Evolutionary conservation across 2,888 invertebrate genomes (phyloP).

Genomic region (Panopea generosa): DNA sequence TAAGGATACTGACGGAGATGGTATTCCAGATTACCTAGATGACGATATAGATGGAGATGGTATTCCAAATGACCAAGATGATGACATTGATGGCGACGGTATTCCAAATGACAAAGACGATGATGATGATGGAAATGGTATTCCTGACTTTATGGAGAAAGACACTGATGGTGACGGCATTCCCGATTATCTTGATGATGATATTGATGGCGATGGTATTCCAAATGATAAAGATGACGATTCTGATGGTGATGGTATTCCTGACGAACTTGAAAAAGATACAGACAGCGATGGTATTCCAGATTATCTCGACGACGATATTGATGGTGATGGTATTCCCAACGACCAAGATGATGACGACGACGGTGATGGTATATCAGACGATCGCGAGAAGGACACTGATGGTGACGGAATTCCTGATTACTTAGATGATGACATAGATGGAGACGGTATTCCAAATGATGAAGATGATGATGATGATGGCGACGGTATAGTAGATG

Average conservation of each 20-base stretch:
- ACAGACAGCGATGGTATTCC: constrained; percentile 74
- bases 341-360: constrained; percentile 76
- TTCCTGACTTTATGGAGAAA: constrained; percentile 77
- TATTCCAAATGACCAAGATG: constrained; percentile 76
- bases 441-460: too few relatives aligned
- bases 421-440: too few relatives aligned
- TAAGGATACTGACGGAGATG: constrained; percentile 82
- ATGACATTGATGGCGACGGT: constrained; percentile 80
- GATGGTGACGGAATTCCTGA: too few relatives aligned
- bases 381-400: too few relatives aligned
- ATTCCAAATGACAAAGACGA: constrained; percentile 73
- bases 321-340: constrained; percentile 79
- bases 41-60: constrained; percentile 79
- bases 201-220: constrained; percentile 81
- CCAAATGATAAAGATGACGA: constrained; percentile 77
- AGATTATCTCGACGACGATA: constrained; percentile 75
- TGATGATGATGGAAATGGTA: constrained; percentile 78
- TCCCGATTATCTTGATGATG: constrained; percentile 64
- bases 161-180: constrained; percentile 76
- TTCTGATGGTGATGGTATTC: constrained; percentile 77
- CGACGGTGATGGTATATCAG: constrained; percentile 79
- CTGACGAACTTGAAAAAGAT: constrained; percentile 3
- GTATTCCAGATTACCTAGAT: constrained; percentile 79
- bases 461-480: too few relatives aligned
- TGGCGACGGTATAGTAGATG: too few relatives aligned